These are phyloP conservation scores for Corythornis madagascariensis DNA, from an alignment of 2,113 vertebrate genomes.

Conservation along the genomic window DNA sequence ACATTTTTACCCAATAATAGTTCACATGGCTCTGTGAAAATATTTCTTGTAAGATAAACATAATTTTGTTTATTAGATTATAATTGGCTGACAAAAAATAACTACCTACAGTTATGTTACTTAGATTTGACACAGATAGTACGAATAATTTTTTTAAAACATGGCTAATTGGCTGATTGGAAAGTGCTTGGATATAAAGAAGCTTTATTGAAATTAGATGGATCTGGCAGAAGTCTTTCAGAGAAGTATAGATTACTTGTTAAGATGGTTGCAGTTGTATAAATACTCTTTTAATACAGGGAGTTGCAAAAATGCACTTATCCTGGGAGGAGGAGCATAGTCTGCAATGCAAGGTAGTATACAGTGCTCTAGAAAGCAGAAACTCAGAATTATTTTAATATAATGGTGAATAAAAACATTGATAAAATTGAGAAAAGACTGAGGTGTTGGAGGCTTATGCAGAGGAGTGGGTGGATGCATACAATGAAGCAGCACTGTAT, in stretches of 20 bases:
- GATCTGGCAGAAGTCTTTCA: neutral
- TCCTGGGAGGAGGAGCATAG: neutral
- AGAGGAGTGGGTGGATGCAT: neutral
- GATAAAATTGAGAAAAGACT: neutral
- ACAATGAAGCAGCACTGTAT: neutral
- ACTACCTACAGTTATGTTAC: neutral
- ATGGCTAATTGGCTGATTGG: neutral
- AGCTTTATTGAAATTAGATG: neutral
- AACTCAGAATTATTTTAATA: neutral
- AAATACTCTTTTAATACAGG: neutral
- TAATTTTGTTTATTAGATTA: neutral
- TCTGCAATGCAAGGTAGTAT: neutral
- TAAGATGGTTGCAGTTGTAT: neutral
- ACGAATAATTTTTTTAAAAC: neutral
- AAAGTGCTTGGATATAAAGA: neutral
- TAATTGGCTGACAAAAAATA: neutral
- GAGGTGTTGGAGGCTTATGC: neutral
- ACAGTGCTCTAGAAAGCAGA: neutral
- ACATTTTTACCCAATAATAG: neutral
- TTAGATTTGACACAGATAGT: neutral
- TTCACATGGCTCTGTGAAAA: neutral
- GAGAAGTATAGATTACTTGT: neutral
- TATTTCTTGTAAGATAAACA: accelerated
- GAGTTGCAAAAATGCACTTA: neutral
- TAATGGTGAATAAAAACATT: neutral